These are phyloP conservation scores for Drosophila mimetica DNA, from an alignment of 2,888 invertebrate genomes.

Conservation along the genomic window DNA sequence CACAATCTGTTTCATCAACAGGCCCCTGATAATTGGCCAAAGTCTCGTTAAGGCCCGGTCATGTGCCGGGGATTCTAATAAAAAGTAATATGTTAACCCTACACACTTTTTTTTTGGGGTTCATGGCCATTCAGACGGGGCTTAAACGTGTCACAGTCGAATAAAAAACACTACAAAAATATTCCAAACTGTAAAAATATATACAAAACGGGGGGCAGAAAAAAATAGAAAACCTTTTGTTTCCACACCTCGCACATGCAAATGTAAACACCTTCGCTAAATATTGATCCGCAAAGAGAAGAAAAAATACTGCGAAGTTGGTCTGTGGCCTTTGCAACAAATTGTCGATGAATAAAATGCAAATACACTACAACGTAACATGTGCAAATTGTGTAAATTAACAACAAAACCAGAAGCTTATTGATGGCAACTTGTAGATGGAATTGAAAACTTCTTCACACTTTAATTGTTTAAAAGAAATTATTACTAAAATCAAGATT, in stretches of 20 bases:
- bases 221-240: constrained; percentile 23
- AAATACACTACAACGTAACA: constrained; percentile 26
- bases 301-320: constrained; percentile 4
- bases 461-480: too few relatives aligned
- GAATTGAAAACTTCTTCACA: not conserved
- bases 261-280: constrained; percentile 35
- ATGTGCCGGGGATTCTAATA: constrained; percentile 35
- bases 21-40: constrained; percentile 30
- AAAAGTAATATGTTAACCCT: constrained; percentile 29
- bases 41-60: constrained; percentile 33
- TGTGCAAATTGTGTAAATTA: constrained; percentile 44
- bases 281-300: constrained; percentile 57
- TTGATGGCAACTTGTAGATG: not conserved
- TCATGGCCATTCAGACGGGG: constrained; percentile 44
- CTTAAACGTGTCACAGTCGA: constrained; percentile 60
- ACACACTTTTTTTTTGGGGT: constrained; percentile 19
- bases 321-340: constrained; percentile 3
- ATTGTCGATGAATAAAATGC: constrained; percentile 28
- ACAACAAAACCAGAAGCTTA: constrained; percentile 11
- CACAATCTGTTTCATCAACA: constrained; percentile 33
- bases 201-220: constrained; percentile 43
- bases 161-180: constrained; percentile 44
- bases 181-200: constrained; percentile 17
- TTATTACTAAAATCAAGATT: constrained; percentile 1
- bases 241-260: constrained; percentile 30